Evolutionary conservation across 2,888 invertebrate genomes (phyloP).

Genomic region (Monopis laevigella): DNA sequence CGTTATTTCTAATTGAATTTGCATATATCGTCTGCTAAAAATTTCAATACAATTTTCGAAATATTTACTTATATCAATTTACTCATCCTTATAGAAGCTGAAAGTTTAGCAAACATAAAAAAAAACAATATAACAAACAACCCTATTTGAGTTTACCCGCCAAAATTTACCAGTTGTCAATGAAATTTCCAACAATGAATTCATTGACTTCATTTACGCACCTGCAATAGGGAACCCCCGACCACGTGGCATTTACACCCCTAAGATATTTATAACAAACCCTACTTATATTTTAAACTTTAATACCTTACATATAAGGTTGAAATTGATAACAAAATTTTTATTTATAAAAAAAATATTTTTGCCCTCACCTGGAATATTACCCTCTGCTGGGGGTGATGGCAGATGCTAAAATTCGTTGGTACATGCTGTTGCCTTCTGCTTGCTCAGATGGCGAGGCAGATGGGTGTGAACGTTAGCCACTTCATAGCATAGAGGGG

Average conservation of each 20-base stretch:
- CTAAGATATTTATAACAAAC: not conserved
- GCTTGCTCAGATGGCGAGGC: conserved; percentile 3
- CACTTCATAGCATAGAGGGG: too few relatives aligned
- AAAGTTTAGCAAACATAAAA: too few relatives aligned
- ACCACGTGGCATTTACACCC: conserved; percentile 8
- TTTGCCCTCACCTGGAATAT: conserved; percentile 1
- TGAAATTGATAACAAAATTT: not conserved
- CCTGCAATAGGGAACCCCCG: conserved; percentile 58
- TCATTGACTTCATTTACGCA: conserved; percentile 43
- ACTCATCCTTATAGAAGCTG: too few relatives aligned
- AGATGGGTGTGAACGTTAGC: conserved; percentile 8
- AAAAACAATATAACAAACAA: not conserved
- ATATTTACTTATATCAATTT: too few relatives aligned
- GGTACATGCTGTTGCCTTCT: conserved; percentile 22
- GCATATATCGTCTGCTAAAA: too few relatives aligned
- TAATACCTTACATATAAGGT: not conserved
- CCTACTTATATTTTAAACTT: conserved; percentile 1
- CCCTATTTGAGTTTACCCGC: conserved; percentile 35
- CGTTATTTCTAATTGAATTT: too few relatives aligned
- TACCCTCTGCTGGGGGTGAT: conserved; percentile 6
- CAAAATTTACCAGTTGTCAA: conserved; percentile 53
- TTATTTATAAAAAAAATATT: too few relatives aligned
- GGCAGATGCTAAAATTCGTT: conserved; percentile 65
- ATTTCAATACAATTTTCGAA: too few relatives aligned
- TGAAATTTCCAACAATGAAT: conserved; percentile 45